Base-by-base conservation (phyloP, 2,888 invertebrate genomes). In the Pristionchus arcanus region DNA sequence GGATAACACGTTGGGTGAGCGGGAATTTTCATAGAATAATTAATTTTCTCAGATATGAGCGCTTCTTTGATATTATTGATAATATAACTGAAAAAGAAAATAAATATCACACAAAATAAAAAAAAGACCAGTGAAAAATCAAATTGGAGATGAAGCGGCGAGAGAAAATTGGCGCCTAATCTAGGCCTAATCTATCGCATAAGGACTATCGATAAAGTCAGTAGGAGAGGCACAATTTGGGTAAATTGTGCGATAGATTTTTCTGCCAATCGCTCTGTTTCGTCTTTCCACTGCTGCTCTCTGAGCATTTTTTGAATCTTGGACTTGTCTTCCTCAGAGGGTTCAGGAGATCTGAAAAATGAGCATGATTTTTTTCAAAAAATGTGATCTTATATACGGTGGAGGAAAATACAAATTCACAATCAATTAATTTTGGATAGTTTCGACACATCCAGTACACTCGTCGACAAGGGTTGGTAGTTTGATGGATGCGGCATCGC, bases 221-320 rank as follows among this genome's bases (percentile, higher is more conserved):
- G 42, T 28, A 81, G 71, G 16, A 28, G 42, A n/a, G 49, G n/a
- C 25, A 19, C 15, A 49, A 53, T 53, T 49, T 15, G 13, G 16
- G 71, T 21, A 16, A 71, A 42, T 2, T 25, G 74, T 42, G 49
- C 16, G 53, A 81, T 53, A 25, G 87, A 87, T 53, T 88, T 59
- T 25, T 88, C 55, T 16, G 34, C 28, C 87, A 88, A 25, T 55
- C 87, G 49, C 19, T 88, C 87, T 4, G 49, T 88, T 25, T 88
- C 87, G 2, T 88, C 87, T 25, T 74, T 88, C 87, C 87, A 88
- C 28, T 74, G 71, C 34, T 74, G 71, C 37, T 88, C 87, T 42
- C 87, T 71, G 34, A 63, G 55, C 74, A 74, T 71, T 34, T 88
- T 88, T 53, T 88, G 63, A 25, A 63, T 71, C 55, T 88, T 88